Base-by-base conservation (phyloP, 1,140 invertebrate species). In the Cotesia vestalis region DNA sequence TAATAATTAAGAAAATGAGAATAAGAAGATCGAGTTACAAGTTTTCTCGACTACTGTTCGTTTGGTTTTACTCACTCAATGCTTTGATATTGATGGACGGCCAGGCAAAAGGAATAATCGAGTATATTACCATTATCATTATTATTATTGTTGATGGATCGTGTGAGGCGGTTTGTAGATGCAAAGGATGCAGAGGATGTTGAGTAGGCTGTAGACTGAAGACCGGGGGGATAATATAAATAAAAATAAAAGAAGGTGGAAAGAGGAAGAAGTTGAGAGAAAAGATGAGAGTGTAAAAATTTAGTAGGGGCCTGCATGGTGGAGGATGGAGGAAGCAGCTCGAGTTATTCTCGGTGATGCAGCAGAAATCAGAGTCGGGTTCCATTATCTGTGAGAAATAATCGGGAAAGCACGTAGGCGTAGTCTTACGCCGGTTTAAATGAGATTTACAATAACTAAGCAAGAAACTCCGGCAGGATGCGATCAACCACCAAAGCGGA, bases 331-430 rank as follows among this genome's bases (percentile, higher is more conserved):
- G 36, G 60, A 36, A 38, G 36, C 12, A 36, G 66, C 67, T 64
- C 59, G 67, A 69, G 73, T 79, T 80, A 75, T 77, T 76, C 77
- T 71, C 69, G 66, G 73, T 81, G 80, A 81, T 78, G 79, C 63
- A 63, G 80, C 80, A 79, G 76, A 78, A 81, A 79, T 73, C 71
- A 75, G 72, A 74, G 80, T 79, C 80, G 76, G 75, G 73, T 78
- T 80, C 76, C 75, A 81, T 81, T 81, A 81, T 80, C 78, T 70
- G 72, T 74, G 69, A 69, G 66, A 70, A 74, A 72, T 71, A 74
- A 76, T 73, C 71, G 68, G 20, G 53, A 61, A 59, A 73, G 57
- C 66, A 70, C 55, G 63, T 70, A 75, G 60, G 51, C 62, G 66
- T 66, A 55, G 17, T 51, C 55, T 69, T 17, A 55, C 27, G 27